Conservation (phyloP, 2,797 vertebrate genomes). For the Acrossocheilus wenchowensis region DNA sequence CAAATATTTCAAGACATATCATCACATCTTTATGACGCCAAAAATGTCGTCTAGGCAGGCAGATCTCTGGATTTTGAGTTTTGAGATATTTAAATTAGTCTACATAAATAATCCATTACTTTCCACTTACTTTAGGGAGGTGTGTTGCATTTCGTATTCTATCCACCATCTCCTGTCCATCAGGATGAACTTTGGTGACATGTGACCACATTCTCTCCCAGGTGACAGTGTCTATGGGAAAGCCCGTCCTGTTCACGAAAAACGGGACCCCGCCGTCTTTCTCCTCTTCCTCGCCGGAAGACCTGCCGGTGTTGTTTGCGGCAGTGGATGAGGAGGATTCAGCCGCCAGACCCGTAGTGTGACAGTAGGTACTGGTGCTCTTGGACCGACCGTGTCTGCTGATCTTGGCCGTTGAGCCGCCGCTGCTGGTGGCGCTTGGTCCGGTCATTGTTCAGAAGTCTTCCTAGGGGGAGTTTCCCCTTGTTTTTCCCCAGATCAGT, state of each 20-base stretch:
- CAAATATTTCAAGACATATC: background rate
- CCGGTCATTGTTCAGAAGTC: slow-evolving; percentile 78
- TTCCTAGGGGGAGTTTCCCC: slow-evolving; percentile 42
- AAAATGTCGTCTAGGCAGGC: background rate
- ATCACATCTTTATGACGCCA: too few species aligned
- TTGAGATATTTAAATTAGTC: background rate
- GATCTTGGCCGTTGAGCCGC: slow-evolving; percentile 76
- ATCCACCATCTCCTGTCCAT: slow-evolving; percentile 89
- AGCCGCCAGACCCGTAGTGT: slow-evolving; percentile 64
- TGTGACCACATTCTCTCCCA: slow-evolving; percentile 97
- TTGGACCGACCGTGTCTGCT: slow-evolving; percentile 87
- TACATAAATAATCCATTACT: background rate
- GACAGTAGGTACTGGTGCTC: slow-evolving; percentile 79
- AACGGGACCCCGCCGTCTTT: slow-evolving; percentile 91
- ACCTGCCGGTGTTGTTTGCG: slow-evolving; percentile 76
- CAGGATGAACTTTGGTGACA: slow-evolving; percentile 89
- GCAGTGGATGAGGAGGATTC: slow-evolving; percentile 69
- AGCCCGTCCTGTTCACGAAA: slow-evolving; percentile 92
- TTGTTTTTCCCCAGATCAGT: slow-evolving; percentile 30
- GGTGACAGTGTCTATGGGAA: slow-evolving; percentile 89
- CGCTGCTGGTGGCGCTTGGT: slow-evolving; percentile 76
- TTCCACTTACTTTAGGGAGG: slow-evolving; percentile 85
- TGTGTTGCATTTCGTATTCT: slow-evolving; percentile 85
- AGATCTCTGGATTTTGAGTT: background rate
- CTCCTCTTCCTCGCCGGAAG: slow-evolving; percentile 85